Conservation (phyloP, 2,888 invertebrate species). For the Caenorhabditis virilis region DNA sequence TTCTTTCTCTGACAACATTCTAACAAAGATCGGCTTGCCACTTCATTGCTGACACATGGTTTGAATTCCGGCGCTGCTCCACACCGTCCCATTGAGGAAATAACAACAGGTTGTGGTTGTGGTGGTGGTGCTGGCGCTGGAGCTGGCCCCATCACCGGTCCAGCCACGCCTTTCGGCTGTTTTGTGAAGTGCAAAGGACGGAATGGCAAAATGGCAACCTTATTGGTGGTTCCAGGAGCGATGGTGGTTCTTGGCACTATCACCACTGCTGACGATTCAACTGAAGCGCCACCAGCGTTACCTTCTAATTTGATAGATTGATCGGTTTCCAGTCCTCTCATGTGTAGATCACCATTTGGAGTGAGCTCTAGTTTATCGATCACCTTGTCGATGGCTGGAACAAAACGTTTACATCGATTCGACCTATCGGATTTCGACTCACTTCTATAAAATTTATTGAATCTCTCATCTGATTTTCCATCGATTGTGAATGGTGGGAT, state of each 20-base stretch:
- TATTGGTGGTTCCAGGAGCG: constrained; percentile 28
- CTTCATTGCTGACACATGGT: constrained; percentile 59
- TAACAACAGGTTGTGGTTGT: neutral
- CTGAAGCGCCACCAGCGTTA: neutral
- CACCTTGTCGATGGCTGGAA: constrained; percentile 29
- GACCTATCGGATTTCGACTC: neutral
- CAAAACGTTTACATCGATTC: neutral
- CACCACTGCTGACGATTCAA: constrained; percentile 2
- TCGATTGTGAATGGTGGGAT: constrained; percentile 28
- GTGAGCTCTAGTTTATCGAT: constrained; percentile 28
- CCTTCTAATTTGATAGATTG: neutral
- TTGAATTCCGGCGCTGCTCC: constrained; percentile 60
- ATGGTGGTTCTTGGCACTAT: constrained; percentile 20
- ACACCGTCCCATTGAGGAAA: constrained; percentile 27
- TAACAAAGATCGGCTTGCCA: constrained; percentile 49
- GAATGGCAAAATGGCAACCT: too few species aligned
- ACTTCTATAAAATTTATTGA: constrained; percentile 38
- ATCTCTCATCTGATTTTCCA: constrained; percentile 32
- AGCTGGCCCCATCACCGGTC: neutral
- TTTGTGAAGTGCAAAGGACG: too few species aligned
- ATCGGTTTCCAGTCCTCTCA: too few species aligned
- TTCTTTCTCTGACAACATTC: constrained; percentile 58
- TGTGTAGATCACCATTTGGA: constrained; percentile 2
- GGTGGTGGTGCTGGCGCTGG: constrained; percentile 18
- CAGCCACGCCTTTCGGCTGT: too few species aligned